These are phyloP conservation scores for Apoda limacodes DNA, from an alignment of 2,888 invertebrate species.

Conservation along the genomic window DNA sequence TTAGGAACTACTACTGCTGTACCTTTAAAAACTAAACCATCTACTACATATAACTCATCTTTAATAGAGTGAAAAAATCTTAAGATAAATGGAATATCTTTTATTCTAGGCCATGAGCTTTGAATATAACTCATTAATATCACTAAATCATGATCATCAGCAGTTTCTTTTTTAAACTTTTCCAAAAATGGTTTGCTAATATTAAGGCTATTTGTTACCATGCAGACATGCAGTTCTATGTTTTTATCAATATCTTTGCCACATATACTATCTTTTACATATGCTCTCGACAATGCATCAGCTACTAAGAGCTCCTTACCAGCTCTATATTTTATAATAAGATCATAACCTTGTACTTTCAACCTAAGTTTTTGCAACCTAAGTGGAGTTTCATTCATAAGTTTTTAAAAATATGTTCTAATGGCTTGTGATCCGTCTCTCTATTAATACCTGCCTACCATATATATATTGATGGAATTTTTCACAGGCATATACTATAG, in stretches of 20 bases:
- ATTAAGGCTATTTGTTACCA: constrained; percentile 5
- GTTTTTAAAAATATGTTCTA: constrained; percentile 16
- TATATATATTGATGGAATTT: constrained; percentile 17
- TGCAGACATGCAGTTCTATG: constrained; percentile 11
- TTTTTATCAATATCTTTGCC: constrained; percentile 8
- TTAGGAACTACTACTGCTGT: constrained; percentile 3
- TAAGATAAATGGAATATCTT: constrained; percentile 3
- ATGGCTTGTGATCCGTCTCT: constrained; percentile 19
- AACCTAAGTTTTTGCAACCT: constrained; percentile 15
- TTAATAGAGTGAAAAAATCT: constrained; percentile 7
- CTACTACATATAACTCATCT: constrained; percentile 5
- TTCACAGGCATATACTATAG: constrained; percentile 16
- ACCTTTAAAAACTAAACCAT: constrained; percentile 8
- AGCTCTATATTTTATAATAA: constrained; percentile 13
- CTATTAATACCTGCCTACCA: constrained; percentile 15
- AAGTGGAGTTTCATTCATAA: constrained; percentile 11
- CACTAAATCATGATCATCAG: constrained; percentile 3
- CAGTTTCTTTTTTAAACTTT: constrained; percentile 7
- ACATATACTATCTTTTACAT: constrained; percentile 11
- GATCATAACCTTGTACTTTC: constrained; percentile 14
- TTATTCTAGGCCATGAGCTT: constrained; percentile 1
- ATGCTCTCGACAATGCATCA: constrained; percentile 11
- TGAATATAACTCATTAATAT: background rate
- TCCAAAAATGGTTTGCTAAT: constrained; percentile 6
- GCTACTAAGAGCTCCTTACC: constrained; percentile 16